Evolutionary conservation across 2,113 vertebrate species (phyloP).

Genomic region (Acrocephalus arundinaceus): DNA sequence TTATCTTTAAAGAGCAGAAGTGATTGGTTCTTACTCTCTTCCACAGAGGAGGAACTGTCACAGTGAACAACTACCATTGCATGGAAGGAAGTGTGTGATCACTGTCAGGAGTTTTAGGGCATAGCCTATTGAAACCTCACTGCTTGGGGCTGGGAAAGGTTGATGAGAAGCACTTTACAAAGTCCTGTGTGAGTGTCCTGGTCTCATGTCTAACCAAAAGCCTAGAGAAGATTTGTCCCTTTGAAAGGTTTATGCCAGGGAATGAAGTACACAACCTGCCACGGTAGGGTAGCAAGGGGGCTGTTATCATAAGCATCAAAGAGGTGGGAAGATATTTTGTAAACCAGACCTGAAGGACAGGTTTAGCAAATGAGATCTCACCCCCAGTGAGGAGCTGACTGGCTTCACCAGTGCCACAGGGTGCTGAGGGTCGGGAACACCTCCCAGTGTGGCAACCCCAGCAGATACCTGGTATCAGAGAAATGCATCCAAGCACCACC

Average conservation of each 20-base stretch:
- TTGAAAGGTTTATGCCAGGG: neutral
- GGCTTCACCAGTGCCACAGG: neutral
- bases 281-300: neutral
- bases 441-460: neutral
- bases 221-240: neutral
- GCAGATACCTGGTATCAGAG: neutral
- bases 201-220: neutral
- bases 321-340: neutral
- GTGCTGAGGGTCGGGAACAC: fast-evolving
- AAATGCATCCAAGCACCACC: neutral
- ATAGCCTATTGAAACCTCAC: neutral
- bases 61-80: neutral
- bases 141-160: neutral
- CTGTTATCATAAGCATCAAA: neutral
- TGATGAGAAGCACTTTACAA: neutral
- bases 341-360: neutral
- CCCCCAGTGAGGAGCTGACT: neutral
- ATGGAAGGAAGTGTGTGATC: neutral
- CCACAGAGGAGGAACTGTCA: neutral
- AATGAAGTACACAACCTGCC: neutral
- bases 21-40: neutral
- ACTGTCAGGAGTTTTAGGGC: neutral
- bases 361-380: neutral
- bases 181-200: neutral
- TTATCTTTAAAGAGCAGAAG: neutral